Evolutionary conservation across 2,797 vertebrate species (phyloP).

Genomic region (Dromococcyx pavoninus): DNA sequence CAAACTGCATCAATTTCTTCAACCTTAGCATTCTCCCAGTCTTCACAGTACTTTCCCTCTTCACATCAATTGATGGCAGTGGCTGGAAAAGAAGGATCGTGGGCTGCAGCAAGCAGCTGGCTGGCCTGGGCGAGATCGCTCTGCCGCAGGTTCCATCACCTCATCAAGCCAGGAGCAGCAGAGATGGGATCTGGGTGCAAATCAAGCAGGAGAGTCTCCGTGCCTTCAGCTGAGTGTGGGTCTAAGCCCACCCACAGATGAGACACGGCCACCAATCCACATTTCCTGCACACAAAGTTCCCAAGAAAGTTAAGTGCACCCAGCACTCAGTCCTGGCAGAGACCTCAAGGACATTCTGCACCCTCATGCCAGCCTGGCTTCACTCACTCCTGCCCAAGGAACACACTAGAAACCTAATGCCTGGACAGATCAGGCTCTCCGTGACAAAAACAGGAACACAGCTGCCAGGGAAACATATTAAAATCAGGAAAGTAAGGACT

Average conservation of each 20-base stretch:
- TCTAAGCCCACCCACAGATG: neutral
- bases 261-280: neutral
- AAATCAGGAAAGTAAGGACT: neutral
- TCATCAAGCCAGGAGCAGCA: neutral
- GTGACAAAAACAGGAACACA: neutral
- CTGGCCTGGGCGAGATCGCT: neutral
- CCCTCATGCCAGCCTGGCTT: rapidly evolving
- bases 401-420: rapidly evolving
- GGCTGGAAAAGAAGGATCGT: constrained; percentile 31
- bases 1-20: too few species aligned
- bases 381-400: neutral
- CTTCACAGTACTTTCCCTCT: neutral
- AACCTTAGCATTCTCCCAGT: too few species aligned
- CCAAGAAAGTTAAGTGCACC: neutral
- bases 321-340: neutral
- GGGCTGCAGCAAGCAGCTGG: neutral
- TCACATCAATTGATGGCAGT: neutral
- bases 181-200: neutral
- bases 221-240: rapidly evolving
- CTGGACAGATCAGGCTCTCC: neutral
- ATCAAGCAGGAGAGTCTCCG: neutral
- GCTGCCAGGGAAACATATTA: neutral
- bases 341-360: too few species aligned
- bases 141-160: neutral
- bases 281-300: neutral